Evolutionary conservation across 2,888 invertebrate species (phyloP).

Genomic region (Trachelus tabidus): DNA sequence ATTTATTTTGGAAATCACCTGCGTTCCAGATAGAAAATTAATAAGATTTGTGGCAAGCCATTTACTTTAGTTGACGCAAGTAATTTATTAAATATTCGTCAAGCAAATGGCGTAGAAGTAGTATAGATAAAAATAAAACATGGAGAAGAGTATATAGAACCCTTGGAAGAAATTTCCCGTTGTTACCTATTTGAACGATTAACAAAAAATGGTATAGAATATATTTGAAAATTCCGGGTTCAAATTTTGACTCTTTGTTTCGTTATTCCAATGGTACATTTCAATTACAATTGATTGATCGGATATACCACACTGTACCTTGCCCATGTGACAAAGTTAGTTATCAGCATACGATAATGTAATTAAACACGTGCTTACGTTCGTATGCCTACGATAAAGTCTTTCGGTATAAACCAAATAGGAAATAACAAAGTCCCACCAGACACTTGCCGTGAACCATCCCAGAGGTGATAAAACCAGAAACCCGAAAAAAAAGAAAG

Average conservation of each 20-base stretch:
- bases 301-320: no score
- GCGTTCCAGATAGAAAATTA: conserved; percentile 14
- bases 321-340: no score
- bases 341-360: not conserved
- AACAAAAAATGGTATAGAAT: no score
- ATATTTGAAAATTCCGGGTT: no score
- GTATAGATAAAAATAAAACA: no score
- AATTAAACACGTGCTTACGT: not conserved
- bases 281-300: no score
- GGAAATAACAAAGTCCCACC: not conserved
- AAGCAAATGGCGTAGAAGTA: not conserved
- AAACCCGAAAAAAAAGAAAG: not conserved
- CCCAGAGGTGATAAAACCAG: not conserved
- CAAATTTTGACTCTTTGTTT: no score
- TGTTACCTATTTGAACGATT: no score
- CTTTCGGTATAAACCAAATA: not conserved
- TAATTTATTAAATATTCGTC: not conserved
- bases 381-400: not conserved
- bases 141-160: no score
- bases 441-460: not conserved
- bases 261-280: no score
- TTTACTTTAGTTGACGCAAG: not conserved
- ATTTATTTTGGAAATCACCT: conserved; percentile 9
- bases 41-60: conserved; percentile 13
- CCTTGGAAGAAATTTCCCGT: no score